Conservation (phyloP, 2,888 invertebrate species). For the Clanis bilineata region DNA sequence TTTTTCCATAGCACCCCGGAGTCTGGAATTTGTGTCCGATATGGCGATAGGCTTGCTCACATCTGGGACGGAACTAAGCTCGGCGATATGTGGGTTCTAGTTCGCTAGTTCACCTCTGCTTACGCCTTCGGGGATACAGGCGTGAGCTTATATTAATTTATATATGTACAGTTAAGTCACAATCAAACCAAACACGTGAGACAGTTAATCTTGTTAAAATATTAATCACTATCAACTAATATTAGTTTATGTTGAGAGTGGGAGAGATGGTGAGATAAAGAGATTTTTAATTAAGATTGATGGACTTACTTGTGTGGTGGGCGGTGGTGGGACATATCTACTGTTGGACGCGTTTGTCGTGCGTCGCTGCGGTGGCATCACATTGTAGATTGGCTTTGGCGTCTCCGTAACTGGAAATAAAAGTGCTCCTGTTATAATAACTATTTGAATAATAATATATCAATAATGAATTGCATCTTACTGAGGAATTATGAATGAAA, state of each 20-base stretch:
- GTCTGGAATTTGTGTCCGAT: too few relatives aligned
- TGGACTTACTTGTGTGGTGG: constrained; percentile 63
- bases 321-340: constrained; percentile 51
- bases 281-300: constrained; percentile 53
- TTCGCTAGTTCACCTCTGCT: not conserved
- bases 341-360: constrained; percentile 61
- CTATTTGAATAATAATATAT: not conserved
- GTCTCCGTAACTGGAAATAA: constrained; percentile 77
- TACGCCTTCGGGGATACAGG: too few relatives aligned
- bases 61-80: too few relatives aligned
- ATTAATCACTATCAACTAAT: constrained; percentile 13
- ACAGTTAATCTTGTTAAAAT: not conserved
- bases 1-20: too few relatives aligned
- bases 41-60: too few relatives aligned
- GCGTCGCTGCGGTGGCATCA: constrained; percentile 75
- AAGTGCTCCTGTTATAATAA: constrained; percentile 15
- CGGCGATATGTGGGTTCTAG: too few relatives aligned
- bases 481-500: not conserved
- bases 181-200: not conserved
- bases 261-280: constrained; percentile 47
- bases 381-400: constrained; percentile 83
- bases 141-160: too few relatives aligned
- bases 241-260: constrained; percentile 17
- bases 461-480: too few relatives aligned
- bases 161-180: too few relatives aligned